These are phyloP conservation scores for Eupleurogrammus muticus DNA, from an alignment of 2,797 vertebrate species.

Conservation along the genomic window DNA sequence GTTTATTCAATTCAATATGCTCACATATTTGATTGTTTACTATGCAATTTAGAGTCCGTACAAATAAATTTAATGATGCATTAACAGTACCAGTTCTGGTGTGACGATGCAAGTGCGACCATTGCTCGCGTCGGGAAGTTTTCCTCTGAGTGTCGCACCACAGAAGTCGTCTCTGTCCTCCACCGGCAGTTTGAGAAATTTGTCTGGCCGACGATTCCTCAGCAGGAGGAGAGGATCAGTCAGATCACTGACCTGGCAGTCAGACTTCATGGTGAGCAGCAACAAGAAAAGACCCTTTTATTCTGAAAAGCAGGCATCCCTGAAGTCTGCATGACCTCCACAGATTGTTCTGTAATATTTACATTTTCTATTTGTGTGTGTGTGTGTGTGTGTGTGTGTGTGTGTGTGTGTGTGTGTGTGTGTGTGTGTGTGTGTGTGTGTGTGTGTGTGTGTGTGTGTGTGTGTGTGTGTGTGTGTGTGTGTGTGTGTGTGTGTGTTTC, in stretches of 20 bases:
- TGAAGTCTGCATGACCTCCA: too few relatives aligned
- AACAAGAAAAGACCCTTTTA: neutral
- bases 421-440: too few relatives aligned
- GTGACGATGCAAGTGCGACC: slow-evolving; percentile 90
- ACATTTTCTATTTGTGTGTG: too few relatives aligned
- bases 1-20: too few relatives aligned
- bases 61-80: too few relatives aligned
- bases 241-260: slow-evolving; percentile 88
- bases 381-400: too few relatives aligned
- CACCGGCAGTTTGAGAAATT: slow-evolving; percentile 92
- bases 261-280: slow-evolving; percentile 86
- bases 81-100: slow-evolving; percentile 92
- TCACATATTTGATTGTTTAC: too few relatives aligned
- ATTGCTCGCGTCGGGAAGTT: slow-evolving; percentile 90
- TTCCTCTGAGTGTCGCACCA: slow-evolving; percentile 89
- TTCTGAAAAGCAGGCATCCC: neutral
- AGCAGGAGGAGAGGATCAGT: slow-evolving; percentile 90
- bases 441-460: too few relatives aligned
- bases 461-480: slow-evolving; percentile 11
- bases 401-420: too few relatives aligned
- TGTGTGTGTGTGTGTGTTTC: slow-evolving; percentile 28
- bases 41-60: too few relatives aligned
- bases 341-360: too few relatives aligned
- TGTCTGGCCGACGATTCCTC: slow-evolving; percentile 87
- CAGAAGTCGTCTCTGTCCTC: slow-evolving; percentile 87